Conservation (phyloP, 2,113 vertebrate species). For the Pseudonaja textilis region DNA sequence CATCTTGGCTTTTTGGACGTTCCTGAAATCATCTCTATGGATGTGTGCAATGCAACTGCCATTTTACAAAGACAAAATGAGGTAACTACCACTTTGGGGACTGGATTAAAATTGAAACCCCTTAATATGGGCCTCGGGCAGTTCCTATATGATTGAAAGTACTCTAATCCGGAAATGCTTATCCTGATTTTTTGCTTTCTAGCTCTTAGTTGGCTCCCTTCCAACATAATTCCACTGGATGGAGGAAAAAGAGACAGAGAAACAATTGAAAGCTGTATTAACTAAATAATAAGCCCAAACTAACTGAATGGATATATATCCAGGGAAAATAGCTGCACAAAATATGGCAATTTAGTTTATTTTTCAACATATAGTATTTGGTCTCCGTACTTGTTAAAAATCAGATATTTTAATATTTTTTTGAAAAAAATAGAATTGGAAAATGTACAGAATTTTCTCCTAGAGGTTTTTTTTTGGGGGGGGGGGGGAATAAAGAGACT, state of each 20-base stretch:
- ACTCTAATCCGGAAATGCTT: slow-evolving; percentile 29
- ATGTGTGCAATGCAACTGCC: not conserved
- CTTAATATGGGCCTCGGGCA: not conserved
- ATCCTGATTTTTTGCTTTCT: not conserved
- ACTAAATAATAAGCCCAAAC: slow-evolving; percentile 21
- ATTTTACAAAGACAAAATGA: not conserved
- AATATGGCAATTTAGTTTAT: slow-evolving; percentile 2
- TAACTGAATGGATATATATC: not conserved
- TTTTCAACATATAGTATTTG: slow-evolving; percentile 32
- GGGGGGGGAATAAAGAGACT: slow-evolving; percentile 7
- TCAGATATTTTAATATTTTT: not conserved
- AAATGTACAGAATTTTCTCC: not conserved
- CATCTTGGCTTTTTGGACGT: not conserved
- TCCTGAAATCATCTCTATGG: not conserved
- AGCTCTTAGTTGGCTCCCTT: slow-evolving; percentile 28
- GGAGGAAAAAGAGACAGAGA: not conserved
- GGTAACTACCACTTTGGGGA: not conserved
- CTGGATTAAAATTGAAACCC: not conserved
- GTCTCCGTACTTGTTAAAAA: slow-evolving; percentile 1
- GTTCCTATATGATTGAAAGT: not conserved
- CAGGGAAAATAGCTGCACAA: slow-evolving; percentile 30
- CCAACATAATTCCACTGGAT: slow-evolving; percentile 23
- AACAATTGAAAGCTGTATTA: not conserved
- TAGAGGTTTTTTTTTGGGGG: not conserved
- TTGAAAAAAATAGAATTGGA: slow-evolving; percentile 7